Percentiles rank a stretch among this genome's conserved stretches.
These are phyloP conservation scores for Nothobranchius kuhntae DNA, from an alignment of 2,113 vertebrate species.

Conservation along the genomic window DNA sequence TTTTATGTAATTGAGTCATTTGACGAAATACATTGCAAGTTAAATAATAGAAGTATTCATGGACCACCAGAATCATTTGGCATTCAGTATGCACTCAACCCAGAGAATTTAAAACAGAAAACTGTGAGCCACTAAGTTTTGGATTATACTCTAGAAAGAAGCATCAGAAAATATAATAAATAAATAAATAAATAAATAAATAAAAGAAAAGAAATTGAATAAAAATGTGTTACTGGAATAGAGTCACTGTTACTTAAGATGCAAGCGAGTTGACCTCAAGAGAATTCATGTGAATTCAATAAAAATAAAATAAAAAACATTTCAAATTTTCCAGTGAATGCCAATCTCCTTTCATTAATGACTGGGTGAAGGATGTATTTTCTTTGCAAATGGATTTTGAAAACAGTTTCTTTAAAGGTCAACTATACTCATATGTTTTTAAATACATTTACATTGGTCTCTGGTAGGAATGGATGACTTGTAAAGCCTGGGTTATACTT, in stretches of 20 bases:
- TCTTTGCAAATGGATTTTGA: not conserved
- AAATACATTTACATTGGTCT: too few relatives aligned
- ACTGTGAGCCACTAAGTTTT: not conserved
- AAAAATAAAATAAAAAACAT: conserved; percentile 33
- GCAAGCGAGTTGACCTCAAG: conserved; percentile 3
- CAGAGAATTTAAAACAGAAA: conserved; percentile 13
- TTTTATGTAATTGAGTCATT: conserved; percentile 24
- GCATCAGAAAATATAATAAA: conserved; percentile 2
- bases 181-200: not conserved
- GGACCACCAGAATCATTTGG: conserved; percentile 10
- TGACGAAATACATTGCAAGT: conserved; percentile 29
- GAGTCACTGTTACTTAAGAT: not conserved
- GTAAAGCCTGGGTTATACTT: too few relatives aligned
- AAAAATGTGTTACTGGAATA: not conserved
- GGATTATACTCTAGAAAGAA: conserved; percentile 14
- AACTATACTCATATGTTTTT: too few relatives aligned
- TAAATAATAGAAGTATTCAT: conserved; percentile 22
- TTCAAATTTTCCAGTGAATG: conserved; percentile 18
- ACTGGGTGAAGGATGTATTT: not conserved
- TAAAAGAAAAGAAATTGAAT: not conserved
- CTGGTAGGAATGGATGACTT: too few relatives aligned
- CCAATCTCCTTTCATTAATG: conserved; percentile 9
- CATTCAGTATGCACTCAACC: conserved; percentile 15
- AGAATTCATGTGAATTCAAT: conserved; percentile 10
- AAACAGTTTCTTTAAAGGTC: too few relatives aligned